Evolutionary conservation across 2,797 vertebrate genomes (phyloP), one percentile per base, ranked within the genome.

Genomic region (Setipinna tenuifilis): DNA sequence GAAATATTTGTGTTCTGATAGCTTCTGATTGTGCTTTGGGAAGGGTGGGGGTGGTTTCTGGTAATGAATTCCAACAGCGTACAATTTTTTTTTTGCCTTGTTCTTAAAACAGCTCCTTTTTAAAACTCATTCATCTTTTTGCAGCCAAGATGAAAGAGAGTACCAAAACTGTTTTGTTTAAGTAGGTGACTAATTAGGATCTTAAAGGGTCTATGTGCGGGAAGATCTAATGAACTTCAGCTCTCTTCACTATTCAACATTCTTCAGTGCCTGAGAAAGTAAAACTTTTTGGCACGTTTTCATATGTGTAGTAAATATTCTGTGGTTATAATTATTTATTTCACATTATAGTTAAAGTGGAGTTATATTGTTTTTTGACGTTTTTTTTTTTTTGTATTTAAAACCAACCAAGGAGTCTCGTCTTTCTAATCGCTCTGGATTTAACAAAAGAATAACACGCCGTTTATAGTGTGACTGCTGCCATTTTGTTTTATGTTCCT

Each of bases 401-500:
- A 75, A 75, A 31, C 5, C 31, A 75, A 17, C 16, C 6, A 41
- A 44, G 31, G 31, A 41, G 71, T 44, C 17, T 44, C 1, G 16
- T 71, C 19, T 71, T 71, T 71, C 2, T 78, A 78, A 41, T 78
- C 31, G 19, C 35, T 41, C 71, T 44, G 71, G 17, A 44, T 78
- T 19, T 6, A 44, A 78, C 71, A 41, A 78, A 78, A 78, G 71
- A 78, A 78, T 78, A 78, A 78, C 71, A 78, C 19, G 35, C 17
- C 44, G 31, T 86, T 71, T 50, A 62, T 21, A 14, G 78, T 41
- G 65, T 82, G 83, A 31, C 83, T 92, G 92, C 93, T 92, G 92
- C 94, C 93, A 91, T 89, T 93, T 93, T 87, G 28, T 89, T 87
- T 90, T 94, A 85, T 94, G 90, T 94, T 87, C 86, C 62, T 19